Evolutionary conservation across 2,888 invertebrate genomes (phyloP).

Genomic region (Cepaea hortensis): DNA sequence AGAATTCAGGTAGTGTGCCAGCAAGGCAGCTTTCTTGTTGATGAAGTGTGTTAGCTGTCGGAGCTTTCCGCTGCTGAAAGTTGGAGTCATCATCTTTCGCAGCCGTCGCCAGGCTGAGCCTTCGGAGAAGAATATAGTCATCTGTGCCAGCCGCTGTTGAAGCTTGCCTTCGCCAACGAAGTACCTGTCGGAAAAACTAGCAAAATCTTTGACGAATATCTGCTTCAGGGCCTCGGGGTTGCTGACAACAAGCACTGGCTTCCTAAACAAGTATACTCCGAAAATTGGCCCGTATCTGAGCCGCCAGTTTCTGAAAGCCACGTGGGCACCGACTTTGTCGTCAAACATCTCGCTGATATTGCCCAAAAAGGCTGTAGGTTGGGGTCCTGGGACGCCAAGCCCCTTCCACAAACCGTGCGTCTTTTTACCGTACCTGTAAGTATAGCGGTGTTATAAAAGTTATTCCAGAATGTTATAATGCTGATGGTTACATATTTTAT

Average conservation of each 20-base stretch:
- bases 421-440: slow-evolving; percentile 36
- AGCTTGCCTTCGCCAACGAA: slow-evolving; percentile 44
- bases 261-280: slow-evolving; percentile 40
- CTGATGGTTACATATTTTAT: too few species aligned
- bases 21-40: slow-evolving; percentile 32
- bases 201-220: slow-evolving; percentile 45
- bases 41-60: slow-evolving; percentile 22
- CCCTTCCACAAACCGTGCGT: slow-evolving; percentile 33
- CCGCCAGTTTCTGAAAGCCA: slow-evolving; percentile 20
- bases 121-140: slow-evolving; percentile 38
- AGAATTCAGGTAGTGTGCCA: slow-evolving; percentile 1
- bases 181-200: slow-evolving; percentile 30
- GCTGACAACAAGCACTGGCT: slow-evolving; percentile 41
- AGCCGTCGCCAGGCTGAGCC: slow-evolving; percentile 40
- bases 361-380: slow-evolving; percentile 39
- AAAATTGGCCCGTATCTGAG: slow-evolving; percentile 29
- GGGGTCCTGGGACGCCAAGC: slow-evolving; percentile 37
- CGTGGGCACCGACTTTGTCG: slow-evolving; percentile 5
- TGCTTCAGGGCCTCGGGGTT: slow-evolving; percentile 40
- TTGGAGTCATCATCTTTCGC: slow-evolving; percentile 48
- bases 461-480: too few species aligned
- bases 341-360: slow-evolving; percentile 39
- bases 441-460: too few species aligned
- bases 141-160: slow-evolving; percentile 26
- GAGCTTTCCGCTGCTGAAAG: slow-evolving; percentile 49